These are phyloP conservation scores for Macrosiphum euphorbiae DNA, from an alignment of 2,888 invertebrate species.

Conservation along the genomic window DNA sequence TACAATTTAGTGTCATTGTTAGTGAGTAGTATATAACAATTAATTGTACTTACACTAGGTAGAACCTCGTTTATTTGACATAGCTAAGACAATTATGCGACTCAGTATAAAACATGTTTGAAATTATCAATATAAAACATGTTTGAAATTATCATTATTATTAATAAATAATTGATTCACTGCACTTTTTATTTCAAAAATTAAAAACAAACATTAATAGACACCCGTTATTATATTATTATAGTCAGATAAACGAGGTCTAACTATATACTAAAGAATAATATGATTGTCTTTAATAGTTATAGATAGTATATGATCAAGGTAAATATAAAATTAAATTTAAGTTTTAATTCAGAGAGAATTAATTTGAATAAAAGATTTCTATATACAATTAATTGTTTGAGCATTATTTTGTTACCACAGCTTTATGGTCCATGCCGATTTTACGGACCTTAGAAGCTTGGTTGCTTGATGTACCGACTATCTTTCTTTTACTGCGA, in stretches of 20 bases:
- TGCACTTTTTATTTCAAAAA: not conserved
- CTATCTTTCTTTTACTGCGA: conserved; percentile 47
- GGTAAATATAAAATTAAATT: conserved; percentile 22
- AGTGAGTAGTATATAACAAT: not conserved
- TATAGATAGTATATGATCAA: conserved; percentile 13
- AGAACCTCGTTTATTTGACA: conserved; percentile 63
- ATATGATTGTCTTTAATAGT: conserved; percentile 46
- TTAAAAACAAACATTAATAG: conserved; percentile 30
- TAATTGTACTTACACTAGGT: conserved; percentile 59
- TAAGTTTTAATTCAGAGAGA: conserved; percentile 14
- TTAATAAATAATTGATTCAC: not conserved
- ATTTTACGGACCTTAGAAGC: conserved; percentile 63
- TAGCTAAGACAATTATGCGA: conserved; percentile 21
- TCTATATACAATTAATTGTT: conserved; percentile 30
- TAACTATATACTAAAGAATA: conserved; percentile 29
- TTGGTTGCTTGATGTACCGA: conserved; percentile 25
- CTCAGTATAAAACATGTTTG: not conserved
- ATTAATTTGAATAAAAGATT: not conserved
- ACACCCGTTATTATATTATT: conserved; percentile 12
- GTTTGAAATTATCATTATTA: conserved; percentile 6
- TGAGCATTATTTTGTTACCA: conserved; percentile 48
- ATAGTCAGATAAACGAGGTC: conserved; percentile 54
- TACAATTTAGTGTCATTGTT: not conserved
- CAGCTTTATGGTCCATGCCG: conserved; percentile 59
- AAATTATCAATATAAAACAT: conserved; percentile 20